phyloP scores from a whole-genome alignment of 1,140 invertebrate genomes.

The Orchesella cincta region DNA sequence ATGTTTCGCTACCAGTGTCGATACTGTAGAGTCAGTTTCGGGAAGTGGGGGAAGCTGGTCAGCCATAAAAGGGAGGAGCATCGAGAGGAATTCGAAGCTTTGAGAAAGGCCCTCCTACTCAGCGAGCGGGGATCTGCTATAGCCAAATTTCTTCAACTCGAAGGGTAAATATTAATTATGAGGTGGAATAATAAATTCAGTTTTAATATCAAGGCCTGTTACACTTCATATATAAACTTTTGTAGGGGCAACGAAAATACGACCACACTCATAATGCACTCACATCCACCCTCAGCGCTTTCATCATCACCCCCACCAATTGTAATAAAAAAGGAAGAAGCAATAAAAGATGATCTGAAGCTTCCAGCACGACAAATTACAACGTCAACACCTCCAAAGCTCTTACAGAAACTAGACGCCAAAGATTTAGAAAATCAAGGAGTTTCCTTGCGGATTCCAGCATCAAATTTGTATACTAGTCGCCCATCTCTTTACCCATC shows the following conservation, averaged over 20 bases:
- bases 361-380: neutral
- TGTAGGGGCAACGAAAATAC: no score
- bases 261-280: no score
- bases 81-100: neutral
- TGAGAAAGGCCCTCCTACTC: neutral
- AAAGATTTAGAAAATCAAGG: neutral
- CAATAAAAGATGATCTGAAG: no score
- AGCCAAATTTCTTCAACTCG: no score
- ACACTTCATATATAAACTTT: neutral
- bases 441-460: neutral
- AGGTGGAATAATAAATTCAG: no score
- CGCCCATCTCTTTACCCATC: neutral
- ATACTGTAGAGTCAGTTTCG: constrained; percentile 2
- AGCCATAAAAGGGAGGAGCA: neutral
- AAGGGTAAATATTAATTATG: no score
- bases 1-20: constrained; percentile 23
- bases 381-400: neutral
- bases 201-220: neutral
- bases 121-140: neutral
- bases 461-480: neutral
- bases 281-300: no score
- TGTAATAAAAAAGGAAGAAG: no score
- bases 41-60: constrained; percentile 4
- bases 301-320: no score
- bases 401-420: neutral